Conservation (phyloP, 2,797 vertebrate genomes). For the Lacerta bilineata region DNA sequence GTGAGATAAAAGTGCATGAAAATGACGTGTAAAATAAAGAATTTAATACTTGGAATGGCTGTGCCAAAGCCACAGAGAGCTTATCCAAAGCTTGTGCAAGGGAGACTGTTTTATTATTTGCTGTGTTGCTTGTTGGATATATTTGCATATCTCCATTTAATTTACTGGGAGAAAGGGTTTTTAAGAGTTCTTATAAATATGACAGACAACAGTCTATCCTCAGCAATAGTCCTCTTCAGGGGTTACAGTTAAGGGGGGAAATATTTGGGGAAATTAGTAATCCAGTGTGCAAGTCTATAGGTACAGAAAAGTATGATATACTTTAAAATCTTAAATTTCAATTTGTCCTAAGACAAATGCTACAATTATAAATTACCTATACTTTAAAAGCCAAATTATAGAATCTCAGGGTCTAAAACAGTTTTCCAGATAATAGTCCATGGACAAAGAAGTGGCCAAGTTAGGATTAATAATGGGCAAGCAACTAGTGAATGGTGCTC, state of each 20-base stretch:
- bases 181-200: background rate
- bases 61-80: background rate
- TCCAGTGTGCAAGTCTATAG: too few relatives aligned
- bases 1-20: slow-evolving; percentile 35
- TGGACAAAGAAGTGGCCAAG: too few relatives aligned
- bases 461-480: too few relatives aligned
- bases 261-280: background rate
- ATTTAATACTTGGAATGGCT: slow-evolving; percentile 28
- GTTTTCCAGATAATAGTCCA: too few relatives aligned
- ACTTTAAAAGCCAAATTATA: too few relatives aligned
- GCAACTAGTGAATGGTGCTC: too few relatives aligned
- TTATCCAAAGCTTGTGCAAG: background rate
- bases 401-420: too few relatives aligned
- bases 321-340: too few relatives aligned
- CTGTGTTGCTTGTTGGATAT: background rate
- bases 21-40: background rate
- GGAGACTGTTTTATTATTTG: background rate
- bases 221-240: background rate
- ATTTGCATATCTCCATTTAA: background rate
- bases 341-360: too few relatives aligned
- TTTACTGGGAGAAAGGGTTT: background rate
- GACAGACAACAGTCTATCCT: background rate
- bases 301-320: too few relatives aligned
- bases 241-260: background rate
- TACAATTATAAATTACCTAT: too few relatives aligned